Base-by-base conservation (phyloP, 1,140 invertebrate species). In the Anthonomus grandis region DNA sequence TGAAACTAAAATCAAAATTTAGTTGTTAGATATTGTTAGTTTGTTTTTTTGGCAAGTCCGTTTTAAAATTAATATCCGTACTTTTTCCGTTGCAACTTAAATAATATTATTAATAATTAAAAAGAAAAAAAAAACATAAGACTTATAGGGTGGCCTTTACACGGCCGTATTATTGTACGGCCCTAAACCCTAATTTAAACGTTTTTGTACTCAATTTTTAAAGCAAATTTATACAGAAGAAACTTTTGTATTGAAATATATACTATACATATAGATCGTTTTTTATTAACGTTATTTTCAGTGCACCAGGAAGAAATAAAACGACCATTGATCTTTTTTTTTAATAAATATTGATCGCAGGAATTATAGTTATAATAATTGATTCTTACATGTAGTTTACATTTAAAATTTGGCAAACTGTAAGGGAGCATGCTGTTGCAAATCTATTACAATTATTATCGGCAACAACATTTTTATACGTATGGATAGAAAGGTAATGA, bases 161-260 rank as follows among this genome's bases (percentile, higher is more conserved):
- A 59, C 10, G 64, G 57, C 63, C 68, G 67, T 65, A 64, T 66
- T 41, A 47, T 63, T 58, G 36, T 52, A 38, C 56, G 49, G 48
- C 42, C 49, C 57, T 38, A 53, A 59, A 59, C 67, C 65, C 65
- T 69, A 62, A 65, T 59, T 44, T 42, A 39, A 61, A 55, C n/a
- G n/a, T 54, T 66, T 64, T 66, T 63, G 54, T 69, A 69, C 60
- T 66, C 57, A 52, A 54, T 67, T 67, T 66, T 61, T 51, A 58
- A 65, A 58, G 47, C 57, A 63, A 66, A 59, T 59, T 67, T 69
- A 68, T 68, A 70, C 63, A 65, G 62, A 62, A 59, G 57, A 57
- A 46, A 63, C 49, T 65, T 68, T 68, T 70, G 66, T 70, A 70
- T 67, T 61, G 54, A 70, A 70, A 68, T 69, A 69, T 67, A 64